These are phyloP conservation scores for Dipus sagitta DNA, from an alignment of 2,797 vertebrate genomes.

Conservation along the genomic window DNA sequence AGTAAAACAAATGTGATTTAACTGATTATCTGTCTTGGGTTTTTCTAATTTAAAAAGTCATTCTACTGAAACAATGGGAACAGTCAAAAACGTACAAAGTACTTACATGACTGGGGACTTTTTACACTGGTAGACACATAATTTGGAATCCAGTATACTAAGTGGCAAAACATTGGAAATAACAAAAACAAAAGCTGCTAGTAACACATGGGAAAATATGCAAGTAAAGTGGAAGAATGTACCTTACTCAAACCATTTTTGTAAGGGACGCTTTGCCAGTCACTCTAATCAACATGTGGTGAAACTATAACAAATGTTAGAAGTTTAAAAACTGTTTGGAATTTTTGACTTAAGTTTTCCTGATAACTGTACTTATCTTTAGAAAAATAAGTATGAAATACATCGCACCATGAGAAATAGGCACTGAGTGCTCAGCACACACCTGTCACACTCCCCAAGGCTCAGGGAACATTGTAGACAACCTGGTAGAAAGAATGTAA, in stretches of 20 bases:
- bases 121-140: not conserved
- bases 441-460: too few species aligned
- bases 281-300: not conserved
- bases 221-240: not conserved
- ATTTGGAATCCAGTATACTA: not conserved
- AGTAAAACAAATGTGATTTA: constrained; percentile 51
- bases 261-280: constrained; percentile 15
- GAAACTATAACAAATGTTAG: constrained; percentile 53
- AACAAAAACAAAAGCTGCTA: too few species aligned
- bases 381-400: constrained; percentile 15
- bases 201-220: too few species aligned
- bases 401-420: too few species aligned
- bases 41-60: not conserved
- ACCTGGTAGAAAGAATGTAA: too few species aligned
- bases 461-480: too few species aligned
- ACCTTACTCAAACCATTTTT: constrained; percentile 6
- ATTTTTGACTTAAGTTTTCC: constrained; percentile 13
- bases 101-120: not conserved
- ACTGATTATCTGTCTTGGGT: constrained; percentile 33
- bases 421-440: too few species aligned
- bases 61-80: constrained; percentile 44
- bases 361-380: constrained; percentile 5
- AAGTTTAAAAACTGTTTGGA: constrained; percentile 49
- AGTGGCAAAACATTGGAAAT: constrained; percentile 5
- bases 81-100: not conserved